Evolutionary conservation across 2,888 invertebrate species (phyloP).

Genomic region (Lycocerus yunnanus): DNA sequence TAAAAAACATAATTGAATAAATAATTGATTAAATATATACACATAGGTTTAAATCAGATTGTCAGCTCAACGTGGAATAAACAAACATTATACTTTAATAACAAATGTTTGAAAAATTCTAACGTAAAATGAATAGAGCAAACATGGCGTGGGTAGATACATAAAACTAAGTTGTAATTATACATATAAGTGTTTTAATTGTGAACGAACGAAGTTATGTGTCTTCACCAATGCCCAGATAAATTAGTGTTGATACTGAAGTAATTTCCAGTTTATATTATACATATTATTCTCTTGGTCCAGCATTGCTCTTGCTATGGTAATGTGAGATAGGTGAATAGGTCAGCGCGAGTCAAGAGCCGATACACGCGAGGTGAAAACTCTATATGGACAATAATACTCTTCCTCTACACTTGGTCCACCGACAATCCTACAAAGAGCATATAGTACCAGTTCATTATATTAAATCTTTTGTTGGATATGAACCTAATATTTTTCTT

Average conservation of each 20-base stretch:
- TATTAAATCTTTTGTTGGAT: constrained; percentile 3
- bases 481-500: constrained; percentile 24
- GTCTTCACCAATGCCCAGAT: constrained; percentile 47
- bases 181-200: constrained; percentile 56
- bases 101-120: constrained; percentile 31
- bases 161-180: constrained; percentile 55
- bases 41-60: constrained; percentile 22
- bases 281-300: constrained; percentile 46
- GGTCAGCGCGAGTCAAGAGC: constrained; percentile 55
- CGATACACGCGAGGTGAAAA: constrained; percentile 52
- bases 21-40: constrained; percentile 18
- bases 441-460: constrained; percentile 9
- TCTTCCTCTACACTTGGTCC: constrained; percentile 27
- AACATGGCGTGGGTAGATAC: constrained; percentile 52
- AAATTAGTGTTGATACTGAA: constrained; percentile 35
- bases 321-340: constrained; percentile 57
- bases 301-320: constrained; percentile 49
- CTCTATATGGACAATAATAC: constrained; percentile 45
- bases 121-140: constrained; percentile 31
- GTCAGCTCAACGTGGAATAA: constrained; percentile 23
- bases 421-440: constrained; percentile 15
- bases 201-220: constrained; percentile 49
- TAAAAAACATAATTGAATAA: neutral
- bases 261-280: constrained; percentile 31
- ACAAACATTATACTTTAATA: constrained; percentile 32